phyloP scores from a whole-genome alignment of 2,113 vertebrate species.

The Haemorhous mexicanus region DNA sequence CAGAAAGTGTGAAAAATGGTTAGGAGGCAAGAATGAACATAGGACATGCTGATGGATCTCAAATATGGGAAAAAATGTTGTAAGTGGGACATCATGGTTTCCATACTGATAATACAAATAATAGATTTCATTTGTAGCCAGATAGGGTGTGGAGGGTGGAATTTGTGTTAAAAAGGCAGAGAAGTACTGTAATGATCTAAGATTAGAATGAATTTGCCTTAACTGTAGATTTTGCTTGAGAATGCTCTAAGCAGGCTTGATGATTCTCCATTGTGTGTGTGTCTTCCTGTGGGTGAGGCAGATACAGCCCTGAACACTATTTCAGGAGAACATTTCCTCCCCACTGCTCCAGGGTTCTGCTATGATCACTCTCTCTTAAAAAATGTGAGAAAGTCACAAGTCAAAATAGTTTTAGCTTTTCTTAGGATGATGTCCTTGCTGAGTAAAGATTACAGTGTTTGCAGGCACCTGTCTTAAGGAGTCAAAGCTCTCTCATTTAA shows the following conservation, averaged over 20 bases:
- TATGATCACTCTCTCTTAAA: not conserved
- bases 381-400: not conserved
- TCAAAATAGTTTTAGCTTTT: not conserved
- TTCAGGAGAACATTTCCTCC: not conserved
- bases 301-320: not conserved
- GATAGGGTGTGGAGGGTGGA: not conserved
- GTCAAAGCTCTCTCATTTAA: not conserved
- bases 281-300: not conserved
- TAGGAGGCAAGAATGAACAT: not conserved
- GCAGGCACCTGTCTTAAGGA: not conserved
- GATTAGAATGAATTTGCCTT: not conserved
- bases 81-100: not conserved
- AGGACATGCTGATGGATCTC: not conserved
- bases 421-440: not conserved
- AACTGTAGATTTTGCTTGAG: not conserved
- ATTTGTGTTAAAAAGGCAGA: not conserved
- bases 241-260: not conserved
- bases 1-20: not conserved
- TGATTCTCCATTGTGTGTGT: rapidly evolving
- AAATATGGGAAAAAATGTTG: not conserved
- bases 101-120: not conserved
- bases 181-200: not conserved
- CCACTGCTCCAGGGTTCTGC: not conserved
- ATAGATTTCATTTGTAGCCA: not conserved
- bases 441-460: not conserved